These are phyloP conservation scores for Emydura subglobosa DNA, from an alignment of 2,113 vertebrate species.

Conservation along the genomic window DNA sequence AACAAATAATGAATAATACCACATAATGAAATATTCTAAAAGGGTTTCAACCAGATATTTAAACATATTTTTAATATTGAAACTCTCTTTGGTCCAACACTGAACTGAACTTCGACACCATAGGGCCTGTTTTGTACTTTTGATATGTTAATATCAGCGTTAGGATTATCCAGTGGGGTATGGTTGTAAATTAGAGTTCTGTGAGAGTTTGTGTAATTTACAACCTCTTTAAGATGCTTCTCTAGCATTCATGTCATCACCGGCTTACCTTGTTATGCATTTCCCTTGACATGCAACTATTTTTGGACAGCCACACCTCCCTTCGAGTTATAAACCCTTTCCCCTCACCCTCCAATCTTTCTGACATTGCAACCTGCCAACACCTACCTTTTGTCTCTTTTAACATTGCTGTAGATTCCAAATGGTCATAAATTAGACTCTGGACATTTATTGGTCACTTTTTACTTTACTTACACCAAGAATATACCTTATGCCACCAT, in stretches of 20 bases:
- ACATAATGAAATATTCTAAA: background rate
- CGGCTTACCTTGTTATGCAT: background rate
- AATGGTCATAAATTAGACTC: slow-evolving; percentile 21
- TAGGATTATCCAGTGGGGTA: background rate
- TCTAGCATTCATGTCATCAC: background rate
- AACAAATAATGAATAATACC: background rate
- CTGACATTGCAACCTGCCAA: background rate
- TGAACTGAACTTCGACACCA: background rate
- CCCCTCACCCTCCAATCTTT: background rate
- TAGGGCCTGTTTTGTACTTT: background rate
- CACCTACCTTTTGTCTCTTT: background rate
- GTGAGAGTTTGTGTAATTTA: background rate
- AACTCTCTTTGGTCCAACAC: background rate
- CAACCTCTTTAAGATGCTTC: background rate
- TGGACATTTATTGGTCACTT: background rate
- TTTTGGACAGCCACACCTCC: background rate
- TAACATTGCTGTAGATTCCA: background rate
- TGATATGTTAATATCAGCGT: background rate
- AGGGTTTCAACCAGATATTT: background rate
- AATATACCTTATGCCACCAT: background rate
- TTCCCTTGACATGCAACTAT: background rate
- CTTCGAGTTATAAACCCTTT: background rate
- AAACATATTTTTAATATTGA: background rate
- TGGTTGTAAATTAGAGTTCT: background rate
- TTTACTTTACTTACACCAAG: slow-evolving; percentile 24